phyloP scores from a whole-genome alignment of 2,888 invertebrate species.

The Napeogenes sylphis region DNA sequence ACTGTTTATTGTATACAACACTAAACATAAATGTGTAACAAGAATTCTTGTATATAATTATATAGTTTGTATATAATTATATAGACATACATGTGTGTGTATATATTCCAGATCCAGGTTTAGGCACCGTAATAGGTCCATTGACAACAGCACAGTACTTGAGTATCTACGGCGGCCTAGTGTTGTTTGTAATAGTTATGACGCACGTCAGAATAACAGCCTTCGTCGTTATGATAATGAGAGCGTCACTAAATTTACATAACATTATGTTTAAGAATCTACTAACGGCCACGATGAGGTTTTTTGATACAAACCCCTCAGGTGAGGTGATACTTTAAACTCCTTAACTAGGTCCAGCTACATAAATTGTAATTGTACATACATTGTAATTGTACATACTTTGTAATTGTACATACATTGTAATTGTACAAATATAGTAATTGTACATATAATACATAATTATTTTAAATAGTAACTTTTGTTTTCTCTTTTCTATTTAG shows the following conservation, averaged over 20 bases:
- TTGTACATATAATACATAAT: no score
- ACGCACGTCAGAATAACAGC: conserved; percentile 74
- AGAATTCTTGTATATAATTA: no score
- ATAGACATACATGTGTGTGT: background rate
- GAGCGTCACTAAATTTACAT: conserved; percentile 83
- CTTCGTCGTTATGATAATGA: conserved; percentile 80
- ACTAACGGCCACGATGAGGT: conserved; percentile 82
- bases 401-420: no score
- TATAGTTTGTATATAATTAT: no score
- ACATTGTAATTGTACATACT: no score
- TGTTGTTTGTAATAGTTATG: conserved; percentile 63
- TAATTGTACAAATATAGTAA: no score
- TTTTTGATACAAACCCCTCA: conserved; percentile 88
- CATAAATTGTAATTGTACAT: no score
- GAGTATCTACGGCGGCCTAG: conserved; percentile 52
- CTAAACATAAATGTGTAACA: no score
- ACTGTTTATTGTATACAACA: conserved; percentile 1
- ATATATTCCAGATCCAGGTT: conserved; percentile 45
- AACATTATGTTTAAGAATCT: conserved; percentile 85
- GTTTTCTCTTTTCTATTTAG: no score
- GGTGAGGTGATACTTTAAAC: conserved; percentile 65
- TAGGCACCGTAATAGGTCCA: conserved; percentile 50
- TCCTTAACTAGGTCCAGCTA: background rate
- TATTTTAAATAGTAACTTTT: no score
- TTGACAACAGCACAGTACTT: conserved; percentile 59